Evolutionary conservation across 2,113 vertebrate species (phyloP), one percentile per base, ranked within the genome.

Genomic region (Lepus europaeus): DNA sequence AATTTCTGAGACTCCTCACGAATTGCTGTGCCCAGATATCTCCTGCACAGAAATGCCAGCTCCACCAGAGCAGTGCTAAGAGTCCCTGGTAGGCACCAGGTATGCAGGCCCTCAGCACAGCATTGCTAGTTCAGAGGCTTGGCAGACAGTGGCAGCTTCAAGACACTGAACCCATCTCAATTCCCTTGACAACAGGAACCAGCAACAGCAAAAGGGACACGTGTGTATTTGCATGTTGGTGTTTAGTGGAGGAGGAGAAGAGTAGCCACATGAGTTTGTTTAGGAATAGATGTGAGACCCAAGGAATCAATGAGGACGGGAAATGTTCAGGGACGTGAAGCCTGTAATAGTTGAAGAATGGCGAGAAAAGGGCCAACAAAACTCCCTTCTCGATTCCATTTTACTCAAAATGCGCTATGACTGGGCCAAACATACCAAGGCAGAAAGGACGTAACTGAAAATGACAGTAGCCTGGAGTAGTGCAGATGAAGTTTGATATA

Each of bases 381-480:
- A 78, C 12, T 39, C 1, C 63, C 9, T 63, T 63, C 5, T 27
- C 10, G 53, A 0, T 36, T 39, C 49, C 31, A 2, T 36, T 63
- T 61, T 33, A 19, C 39, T 77, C 29, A 1, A 8, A 74, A n/a
- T 86, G 4, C 5, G 23, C 83, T 66, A 11, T 85, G 70, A 36
- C 66, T 56, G 3, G 23, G 39, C 23, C 73, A 68, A 87, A 89
- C 33, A 53, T 45, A 23, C 16, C 23, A 89, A 90, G 45, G 1
- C 91, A 70, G 25, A 10, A 69, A 78, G 29, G 81, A 79, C 11
- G 78, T 89, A 78, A 96, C 76, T 84, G 10, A 81, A 96, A 95
- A 84, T 87, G 92, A 91, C 72, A 93, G 77, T 72, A 70, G 83
- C 91, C 91, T 68, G 61, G 92, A 95, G 94, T 70, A 7, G 23